phyloP scores from a whole-genome alignment of 2,113 vertebrate species.

The Hippopotamus amphibius region DNA sequence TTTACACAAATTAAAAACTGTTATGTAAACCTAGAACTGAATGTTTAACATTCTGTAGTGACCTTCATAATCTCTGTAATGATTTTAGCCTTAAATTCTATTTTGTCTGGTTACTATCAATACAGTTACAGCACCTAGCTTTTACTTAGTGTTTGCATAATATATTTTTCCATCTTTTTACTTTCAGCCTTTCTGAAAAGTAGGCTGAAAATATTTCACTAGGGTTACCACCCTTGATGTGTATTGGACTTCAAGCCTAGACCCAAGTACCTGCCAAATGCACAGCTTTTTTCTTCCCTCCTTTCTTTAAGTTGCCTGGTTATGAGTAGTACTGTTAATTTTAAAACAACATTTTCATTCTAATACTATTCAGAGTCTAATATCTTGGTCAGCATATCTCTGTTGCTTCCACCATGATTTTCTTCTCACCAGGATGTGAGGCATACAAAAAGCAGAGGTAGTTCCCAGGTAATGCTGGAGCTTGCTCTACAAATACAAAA shows the following conservation, averaged over 20 bases:
- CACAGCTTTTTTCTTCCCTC: not conserved
- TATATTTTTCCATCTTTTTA: not conserved
- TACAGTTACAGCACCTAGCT: not conserved
- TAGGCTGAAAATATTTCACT: not conserved
- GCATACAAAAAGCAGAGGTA: not conserved
- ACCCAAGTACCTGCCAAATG: not conserved
- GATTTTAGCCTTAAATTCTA: not conserved
- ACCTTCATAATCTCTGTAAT: not conserved
- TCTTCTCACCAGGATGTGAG: not conserved
- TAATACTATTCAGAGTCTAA: not conserved
- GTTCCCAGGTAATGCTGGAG: not conserved
- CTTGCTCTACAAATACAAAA: not conserved
- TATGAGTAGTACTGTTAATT: not conserved
- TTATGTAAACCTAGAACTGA: not conserved
- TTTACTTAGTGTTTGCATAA: not conserved
- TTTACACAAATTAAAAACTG: not conserved
- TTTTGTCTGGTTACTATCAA: not conserved
- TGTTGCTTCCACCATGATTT: conserved; percentile 12
- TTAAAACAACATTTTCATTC: not conserved
- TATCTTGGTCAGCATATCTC: not conserved
- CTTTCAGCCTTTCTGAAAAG: not conserved
- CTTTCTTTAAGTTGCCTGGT: not conserved
- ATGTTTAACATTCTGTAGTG: not conserved
- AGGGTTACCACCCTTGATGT: not conserved
- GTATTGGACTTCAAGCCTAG: not conserved